phyloP scores from a whole-genome alignment of 1,140 invertebrate genomes.

The Ceratosolen solmsi region DNA sequence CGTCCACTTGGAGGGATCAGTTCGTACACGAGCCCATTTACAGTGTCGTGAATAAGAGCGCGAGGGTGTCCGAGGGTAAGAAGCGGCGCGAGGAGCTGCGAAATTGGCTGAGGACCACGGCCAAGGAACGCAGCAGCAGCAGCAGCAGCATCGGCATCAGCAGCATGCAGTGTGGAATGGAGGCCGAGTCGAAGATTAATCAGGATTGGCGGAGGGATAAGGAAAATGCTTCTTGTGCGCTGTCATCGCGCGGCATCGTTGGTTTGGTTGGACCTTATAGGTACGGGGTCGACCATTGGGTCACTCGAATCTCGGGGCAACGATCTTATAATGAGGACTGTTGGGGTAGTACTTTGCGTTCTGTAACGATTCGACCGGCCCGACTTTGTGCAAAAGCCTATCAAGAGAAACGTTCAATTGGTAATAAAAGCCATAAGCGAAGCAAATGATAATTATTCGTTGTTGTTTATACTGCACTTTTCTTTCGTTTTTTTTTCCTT shows the following conservation, averaged over 20 bases:
- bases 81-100: constrained; percentile 55
- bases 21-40: constrained; percentile 57
- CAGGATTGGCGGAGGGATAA: not conserved
- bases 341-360: too few relatives aligned
- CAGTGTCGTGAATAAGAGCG: constrained; percentile 62
- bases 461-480: too few relatives aligned
- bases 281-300: constrained; percentile 11
- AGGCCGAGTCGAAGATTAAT: constrained; percentile 15
- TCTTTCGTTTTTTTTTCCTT: too few relatives aligned
- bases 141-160: not conserved
- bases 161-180: too few relatives aligned
- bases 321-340: too few relatives aligned
- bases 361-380: too few relatives aligned
- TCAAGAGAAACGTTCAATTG: too few relatives aligned
- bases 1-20: not conserved
- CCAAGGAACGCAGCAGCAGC: constrained; percentile 20
- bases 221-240: not conserved
- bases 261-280: constrained; percentile 63
- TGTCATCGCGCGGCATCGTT: constrained; percentile 60
- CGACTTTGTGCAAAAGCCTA: too few relatives aligned
- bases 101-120: constrained; percentile 57
- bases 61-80: constrained; percentile 24
- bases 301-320: too few relatives aligned
- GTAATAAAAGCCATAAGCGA: too few relatives aligned
- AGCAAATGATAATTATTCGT: too few relatives aligned